These are phyloP conservation scores for Drosophila guanche DNA, from an alignment of 1,140 invertebrate genomes.

Conservation along the genomic window DNA sequence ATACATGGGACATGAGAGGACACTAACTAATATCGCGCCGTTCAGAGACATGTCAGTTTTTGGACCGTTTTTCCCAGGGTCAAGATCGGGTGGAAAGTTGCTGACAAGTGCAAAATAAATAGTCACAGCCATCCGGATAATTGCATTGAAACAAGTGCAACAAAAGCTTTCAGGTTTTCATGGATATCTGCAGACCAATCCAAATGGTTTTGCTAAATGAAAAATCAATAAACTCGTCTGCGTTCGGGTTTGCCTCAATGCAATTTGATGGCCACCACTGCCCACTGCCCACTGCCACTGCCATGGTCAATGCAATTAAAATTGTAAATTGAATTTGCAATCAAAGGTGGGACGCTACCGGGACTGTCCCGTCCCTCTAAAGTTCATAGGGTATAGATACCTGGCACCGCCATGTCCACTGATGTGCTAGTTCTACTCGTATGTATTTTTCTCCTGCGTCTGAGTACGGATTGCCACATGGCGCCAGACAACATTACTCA, in stretches of 20 bases:
- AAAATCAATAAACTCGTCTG: conserved; percentile 62
- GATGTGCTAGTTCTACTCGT: background rate
- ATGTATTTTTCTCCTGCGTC: conserved; percentile 4
- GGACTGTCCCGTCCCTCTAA: no score
- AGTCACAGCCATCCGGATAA: conserved; percentile 29
- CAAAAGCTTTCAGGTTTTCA: conserved; percentile 41
- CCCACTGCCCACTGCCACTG: conserved; percentile 14
- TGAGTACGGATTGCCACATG: conserved; percentile 43
- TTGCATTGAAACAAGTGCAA: conserved; percentile 47
- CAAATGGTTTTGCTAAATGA: conserved; percentile 17
- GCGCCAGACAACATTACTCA: conserved; percentile 61
- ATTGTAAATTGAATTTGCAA: conserved; percentile 51
- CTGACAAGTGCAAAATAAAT: conserved; percentile 36
- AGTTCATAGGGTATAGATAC: no score
- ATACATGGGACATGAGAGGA: conserved; percentile 40
- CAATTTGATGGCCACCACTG: conserved; percentile 30
- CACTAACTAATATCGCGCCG: conserved; percentile 29
- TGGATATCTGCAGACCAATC: conserved; percentile 29
- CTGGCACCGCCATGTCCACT: conserved; percentile 1
- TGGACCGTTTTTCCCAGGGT: conserved; percentile 37
- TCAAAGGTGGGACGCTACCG: background rate
- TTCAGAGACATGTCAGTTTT: conserved; percentile 14
- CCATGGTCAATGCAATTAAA: conserved; percentile 49
- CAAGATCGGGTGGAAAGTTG: conserved; percentile 55
- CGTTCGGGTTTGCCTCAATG: conserved; percentile 30